Conservation (phyloP, 2,888 invertebrate genomes). For the Crematogaster levior region DNA sequence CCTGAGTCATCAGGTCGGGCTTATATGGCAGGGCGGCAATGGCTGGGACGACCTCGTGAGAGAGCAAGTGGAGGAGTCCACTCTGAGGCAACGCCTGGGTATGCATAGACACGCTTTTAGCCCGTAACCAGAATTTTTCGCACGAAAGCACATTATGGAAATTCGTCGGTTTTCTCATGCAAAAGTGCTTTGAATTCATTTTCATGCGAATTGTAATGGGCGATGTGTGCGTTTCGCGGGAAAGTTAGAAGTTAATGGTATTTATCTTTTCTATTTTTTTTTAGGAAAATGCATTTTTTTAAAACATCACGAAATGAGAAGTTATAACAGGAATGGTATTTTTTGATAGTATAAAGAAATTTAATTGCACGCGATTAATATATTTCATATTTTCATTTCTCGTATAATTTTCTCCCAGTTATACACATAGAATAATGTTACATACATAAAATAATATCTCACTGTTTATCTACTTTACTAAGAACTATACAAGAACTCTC, state of each 20-base stretch:
- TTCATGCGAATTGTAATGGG: slow-evolving; percentile 8
- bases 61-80: slow-evolving; percentile 94
- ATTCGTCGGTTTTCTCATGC: slow-evolving; percentile 34
- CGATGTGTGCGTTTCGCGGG: too few relatives aligned
- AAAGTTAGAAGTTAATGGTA: slow-evolving; percentile 18
- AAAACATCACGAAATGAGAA: not conserved
- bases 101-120: slow-evolving; percentile 55
- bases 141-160: slow-evolving; percentile 47
- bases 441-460: not conserved
- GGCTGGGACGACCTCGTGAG: slow-evolving; percentile 97
- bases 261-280: not conserved
- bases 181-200: slow-evolving; percentile 28
- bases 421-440: not conserved
- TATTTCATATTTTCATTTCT: not conserved
- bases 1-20: slow-evolving; percentile 96
- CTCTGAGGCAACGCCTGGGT: slow-evolving; percentile 93
- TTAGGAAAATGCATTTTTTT: not conserved
- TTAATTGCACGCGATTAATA: not conserved
- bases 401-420: not conserved
- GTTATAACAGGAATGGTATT: not conserved
- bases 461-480: not conserved
- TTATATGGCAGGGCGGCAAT: slow-evolving; percentile 97
- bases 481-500: not conserved
- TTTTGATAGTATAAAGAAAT: not conserved
- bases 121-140: slow-evolving; percentile 19